Evolutionary conservation across 2,888 invertebrate species (phyloP), one percentile per base, ranked within the genome.

Genomic region (Neoaliturus tenellus): DNA sequence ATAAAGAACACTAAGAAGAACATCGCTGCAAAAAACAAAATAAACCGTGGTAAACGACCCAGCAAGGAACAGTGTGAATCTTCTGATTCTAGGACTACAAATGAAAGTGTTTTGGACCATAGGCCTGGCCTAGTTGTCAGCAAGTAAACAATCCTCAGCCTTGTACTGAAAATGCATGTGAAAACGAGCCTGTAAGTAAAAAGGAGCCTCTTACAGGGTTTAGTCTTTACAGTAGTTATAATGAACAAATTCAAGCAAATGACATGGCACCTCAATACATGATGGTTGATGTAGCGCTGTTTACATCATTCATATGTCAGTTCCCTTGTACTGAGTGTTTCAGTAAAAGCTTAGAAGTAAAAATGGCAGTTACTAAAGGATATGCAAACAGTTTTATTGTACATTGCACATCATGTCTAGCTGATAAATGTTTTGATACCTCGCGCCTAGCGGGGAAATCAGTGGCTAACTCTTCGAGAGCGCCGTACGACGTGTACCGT

Each of bases 291-390:
- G 31, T 28, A 55, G 17, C 28, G 1, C 55, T 80, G 1, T 20
- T 80, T 6, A 51, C 14, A 28, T 48, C 48, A 51, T 80, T 80
- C 20, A 48, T 80, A 1, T 80, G 80, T 23, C 48, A 48, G 48
- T 80, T 80, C 31, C 80, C 80, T 14, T 80, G 80, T 80, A 17
- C 80, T 20, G 80, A 80, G 6, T 80, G 80, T 80, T 80, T 80
- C 31, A 55, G 31, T 51, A 80, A 80, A 44, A 80, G 14, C 14
- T 51, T 71, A 23, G 33, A 39, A 71, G 71, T 71, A 31, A 55
- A 3, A 3, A 31, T 55, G 4, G 55, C 5, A 8, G 12, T 1
- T 31, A 55, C n/a, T 23, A 48, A 28, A 23, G 80, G 80, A 4
- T 80, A 80, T 80, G 80, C 80, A 28, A 1, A 25, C 12, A 10